phyloP scores from a whole-genome alignment of 2,113 vertebrate genomes.

The Lutjanus erythropterus region DNA sequence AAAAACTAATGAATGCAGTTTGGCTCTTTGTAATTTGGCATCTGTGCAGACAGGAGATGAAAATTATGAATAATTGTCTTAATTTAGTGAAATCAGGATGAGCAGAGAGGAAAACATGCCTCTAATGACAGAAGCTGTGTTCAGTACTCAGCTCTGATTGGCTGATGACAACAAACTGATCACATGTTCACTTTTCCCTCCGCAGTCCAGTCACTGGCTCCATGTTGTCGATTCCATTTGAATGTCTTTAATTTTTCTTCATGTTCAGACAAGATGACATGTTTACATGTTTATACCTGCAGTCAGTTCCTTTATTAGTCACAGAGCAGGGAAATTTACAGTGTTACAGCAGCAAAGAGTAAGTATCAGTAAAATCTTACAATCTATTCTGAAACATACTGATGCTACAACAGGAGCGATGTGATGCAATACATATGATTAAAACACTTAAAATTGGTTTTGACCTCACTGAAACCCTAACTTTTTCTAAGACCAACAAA shows the following conservation, averaged over 20 bases:
- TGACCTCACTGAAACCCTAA: too few relatives aligned
- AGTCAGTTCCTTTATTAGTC: too few relatives aligned
- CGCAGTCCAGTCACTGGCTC: background rate
- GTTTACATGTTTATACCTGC: too few relatives aligned
- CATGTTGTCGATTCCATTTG: too few relatives aligned
- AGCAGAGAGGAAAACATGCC: background rate
- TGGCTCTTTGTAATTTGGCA: background rate
- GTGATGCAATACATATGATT: too few relatives aligned
- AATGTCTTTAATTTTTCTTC: background rate
- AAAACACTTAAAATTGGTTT: too few relatives aligned
- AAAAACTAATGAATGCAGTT: background rate
- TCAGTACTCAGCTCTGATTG: conserved; percentile 4
- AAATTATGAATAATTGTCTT: background rate
- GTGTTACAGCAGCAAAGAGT: too few relatives aligned
- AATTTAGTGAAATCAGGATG: background rate
- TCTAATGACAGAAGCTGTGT: conserved; percentile 1
- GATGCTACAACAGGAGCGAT: too few relatives aligned
- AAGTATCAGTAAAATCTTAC: too few relatives aligned
- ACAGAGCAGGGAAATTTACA: too few relatives aligned
- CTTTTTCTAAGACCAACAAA: too few relatives aligned
- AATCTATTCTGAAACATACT: too few relatives aligned
- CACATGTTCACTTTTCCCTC: background rate
- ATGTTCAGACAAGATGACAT: background rate
- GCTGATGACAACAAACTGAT: background rate
- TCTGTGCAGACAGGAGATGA: conserved; percentile 7